phyloP scores from a whole-genome alignment of 2,797 vertebrate genomes.

The Calcarius lapponicus region DNA sequence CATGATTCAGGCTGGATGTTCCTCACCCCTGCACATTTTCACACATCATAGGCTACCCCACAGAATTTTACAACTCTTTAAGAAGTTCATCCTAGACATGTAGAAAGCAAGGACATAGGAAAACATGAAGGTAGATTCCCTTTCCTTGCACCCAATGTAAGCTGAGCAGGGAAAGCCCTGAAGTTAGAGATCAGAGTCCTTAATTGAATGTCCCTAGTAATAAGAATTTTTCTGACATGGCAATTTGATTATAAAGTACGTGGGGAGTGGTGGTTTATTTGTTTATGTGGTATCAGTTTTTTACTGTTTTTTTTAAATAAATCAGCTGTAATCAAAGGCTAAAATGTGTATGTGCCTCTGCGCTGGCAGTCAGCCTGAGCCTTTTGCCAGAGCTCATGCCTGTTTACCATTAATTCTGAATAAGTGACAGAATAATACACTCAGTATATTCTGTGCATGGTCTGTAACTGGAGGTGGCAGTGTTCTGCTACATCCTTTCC shows the following conservation, averaged over 20 bases:
- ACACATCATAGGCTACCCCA: not conserved
- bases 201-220: not conserved
- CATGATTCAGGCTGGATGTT: not conserved
- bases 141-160: not conserved
- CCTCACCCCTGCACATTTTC: not conserved
- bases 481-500: conserved; percentile 66
- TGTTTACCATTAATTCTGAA: conserved; percentile 23
- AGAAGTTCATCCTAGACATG: not conserved
- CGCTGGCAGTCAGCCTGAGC: not conserved
- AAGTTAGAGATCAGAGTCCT: not conserved
- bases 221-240: not conserved
- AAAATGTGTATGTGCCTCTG: not conserved
- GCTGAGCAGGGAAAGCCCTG: not conserved
- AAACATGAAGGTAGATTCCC: not conserved
- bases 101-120: not conserved
- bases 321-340: conserved; percentile 5
- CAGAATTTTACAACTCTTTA: not conserved
- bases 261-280: not conserved
- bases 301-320: not conserved
- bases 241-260: not conserved
- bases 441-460: not conserved
- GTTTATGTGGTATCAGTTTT: not conserved
- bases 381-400: not conserved
- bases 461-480: conserved; percentile 73
- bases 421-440: not conserved